Base-by-base conservation (phyloP, 2,113 vertebrate genomes). In the Hystrix brachyura region DNA sequence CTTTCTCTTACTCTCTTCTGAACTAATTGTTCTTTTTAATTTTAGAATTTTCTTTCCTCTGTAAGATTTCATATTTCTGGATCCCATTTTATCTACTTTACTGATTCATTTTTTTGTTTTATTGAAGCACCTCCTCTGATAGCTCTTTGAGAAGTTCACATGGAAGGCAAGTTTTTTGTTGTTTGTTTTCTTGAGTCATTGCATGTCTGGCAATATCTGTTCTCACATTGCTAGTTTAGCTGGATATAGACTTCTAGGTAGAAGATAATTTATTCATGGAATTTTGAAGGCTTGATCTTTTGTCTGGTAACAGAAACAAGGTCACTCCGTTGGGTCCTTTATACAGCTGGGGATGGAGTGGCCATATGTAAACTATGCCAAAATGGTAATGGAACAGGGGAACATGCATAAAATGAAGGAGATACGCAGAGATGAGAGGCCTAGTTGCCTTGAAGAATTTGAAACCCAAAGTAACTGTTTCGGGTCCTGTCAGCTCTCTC, bases 161-260 rank as follows among this genome's bases (percentile, higher is more conserved):
- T 34, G 64, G 53, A 65, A 72, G 46, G 59, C 18, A 62, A 57
- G 34, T 71, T 21, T 71, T 71, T 69, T 65, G 64, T 65, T 62
- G 78, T 91, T 67, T 80, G 51, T 46, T 64, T 71, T 95, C 65
- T 57, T 32, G 1, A 92, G 55, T 78, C 29, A 59, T 51, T 79
- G 29, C 34, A 34, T 90, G 57, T 34, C 17, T 55, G 62, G 82
- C 15, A 74, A 29, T 74, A 5, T 64, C 79, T 69, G 59, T 23
- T 29, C n/a, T 81, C 13, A 14, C 27, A 46, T 51, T 86, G 55
- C 48, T 32, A 34, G 46, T 85, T 91, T 91, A 81, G 5, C 48
- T 64, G 82, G 55, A 43, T 94, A 48, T 65, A 51, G 82, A 93
- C 89, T 76, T 95, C n/a, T 81, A 78, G 34, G 34, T 65, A 82